Percentiles rank a stretch among this genome's conserved stretches.
Evolutionary conservation across 2,888 invertebrate species (phyloP).

Genomic region (Saturnia japonica): DNA sequence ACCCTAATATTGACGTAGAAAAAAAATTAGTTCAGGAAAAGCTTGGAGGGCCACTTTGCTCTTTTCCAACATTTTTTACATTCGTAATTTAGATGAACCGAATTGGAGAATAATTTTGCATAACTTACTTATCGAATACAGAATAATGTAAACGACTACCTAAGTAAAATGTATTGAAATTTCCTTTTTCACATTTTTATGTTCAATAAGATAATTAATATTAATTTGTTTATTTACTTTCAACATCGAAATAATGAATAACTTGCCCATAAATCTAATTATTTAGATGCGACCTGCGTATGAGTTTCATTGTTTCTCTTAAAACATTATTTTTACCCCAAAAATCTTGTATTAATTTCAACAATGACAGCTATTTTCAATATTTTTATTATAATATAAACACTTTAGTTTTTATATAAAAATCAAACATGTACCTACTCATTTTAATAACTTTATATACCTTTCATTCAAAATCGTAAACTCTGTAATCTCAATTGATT

Average conservation of each 20-base stretch:
- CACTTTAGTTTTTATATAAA: no score
- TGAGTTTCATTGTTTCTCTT: no score
- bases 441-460: not conserved
- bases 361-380: no score
- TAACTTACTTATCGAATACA: not conserved
- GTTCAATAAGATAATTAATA: not conserved
- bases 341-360: no score
- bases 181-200: constrained; percentile 1
- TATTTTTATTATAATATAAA: no score
- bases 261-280: no score
- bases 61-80: constrained; percentile 18
- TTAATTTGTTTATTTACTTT: not conserved
- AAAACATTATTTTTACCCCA: no score
- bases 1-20: not conserved
- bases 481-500: not conserved
- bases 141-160: not conserved
- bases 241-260: not conserved
- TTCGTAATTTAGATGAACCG: constrained; percentile 16
- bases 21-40: constrained; percentile 12
- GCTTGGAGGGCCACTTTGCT: constrained; percentile 11
- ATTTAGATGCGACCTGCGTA: no score
- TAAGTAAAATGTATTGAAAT: not conserved
- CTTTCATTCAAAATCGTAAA: not conserved
- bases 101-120: constrained; percentile 3
- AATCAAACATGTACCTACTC: not conserved